Evolutionary conservation across 64 coral and sea anemone species (phyloP).

Genomic region (Actinia equina): DNA sequence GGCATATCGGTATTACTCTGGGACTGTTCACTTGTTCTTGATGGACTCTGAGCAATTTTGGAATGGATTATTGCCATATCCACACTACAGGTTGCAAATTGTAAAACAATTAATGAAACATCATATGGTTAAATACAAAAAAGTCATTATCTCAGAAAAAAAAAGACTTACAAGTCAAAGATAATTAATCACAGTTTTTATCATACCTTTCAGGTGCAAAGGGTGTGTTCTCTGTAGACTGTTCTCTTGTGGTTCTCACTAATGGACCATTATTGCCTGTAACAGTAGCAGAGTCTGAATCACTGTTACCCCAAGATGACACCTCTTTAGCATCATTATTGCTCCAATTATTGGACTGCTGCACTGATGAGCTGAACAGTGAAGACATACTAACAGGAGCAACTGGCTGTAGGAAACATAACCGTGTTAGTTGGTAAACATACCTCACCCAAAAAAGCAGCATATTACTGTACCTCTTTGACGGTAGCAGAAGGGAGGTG

Average conservation of each 20-base stretch:
- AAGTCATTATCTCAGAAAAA: neutral
- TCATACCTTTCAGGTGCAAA: slow-evolving; percentile 39
- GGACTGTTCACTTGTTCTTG: slow-evolving; percentile 38
- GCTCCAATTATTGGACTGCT: neutral
- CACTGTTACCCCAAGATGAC: slow-evolving; percentile 2
- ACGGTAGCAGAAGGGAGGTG: slow-evolving; percentile 18
- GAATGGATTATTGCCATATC: slow-evolving; percentile 92
- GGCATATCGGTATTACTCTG: slow-evolving; percentile 25
- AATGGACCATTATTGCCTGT: neutral
- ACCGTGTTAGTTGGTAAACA: neutral
- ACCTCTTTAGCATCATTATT: neutral
- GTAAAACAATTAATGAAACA: neutral
- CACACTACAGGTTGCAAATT: slow-evolving; percentile 25
- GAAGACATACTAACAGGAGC: slow-evolving; percentile 30
- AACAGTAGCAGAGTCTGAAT: neutral
- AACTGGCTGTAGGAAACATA: slow-evolving; percentile 26
- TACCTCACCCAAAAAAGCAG: neutral
- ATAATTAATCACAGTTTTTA: too few species aligned
- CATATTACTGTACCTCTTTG: slow-evolving; percentile 21
- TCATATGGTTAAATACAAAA: neutral
- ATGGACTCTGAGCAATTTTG: slow-evolving; percentile 60
- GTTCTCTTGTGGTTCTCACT: slow-evolving; percentile 6
- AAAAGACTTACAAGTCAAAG: too few species aligned
- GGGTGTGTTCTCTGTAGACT: slow-evolving; percentile 18
- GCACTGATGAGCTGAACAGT: slow-evolving; percentile 19